Percentiles rank a stretch among this genome's conserved stretches.
phyloP scores from a whole-genome alignment of 2,888 invertebrate genomes.

The Hirtodrosophila trivittata region DNA sequence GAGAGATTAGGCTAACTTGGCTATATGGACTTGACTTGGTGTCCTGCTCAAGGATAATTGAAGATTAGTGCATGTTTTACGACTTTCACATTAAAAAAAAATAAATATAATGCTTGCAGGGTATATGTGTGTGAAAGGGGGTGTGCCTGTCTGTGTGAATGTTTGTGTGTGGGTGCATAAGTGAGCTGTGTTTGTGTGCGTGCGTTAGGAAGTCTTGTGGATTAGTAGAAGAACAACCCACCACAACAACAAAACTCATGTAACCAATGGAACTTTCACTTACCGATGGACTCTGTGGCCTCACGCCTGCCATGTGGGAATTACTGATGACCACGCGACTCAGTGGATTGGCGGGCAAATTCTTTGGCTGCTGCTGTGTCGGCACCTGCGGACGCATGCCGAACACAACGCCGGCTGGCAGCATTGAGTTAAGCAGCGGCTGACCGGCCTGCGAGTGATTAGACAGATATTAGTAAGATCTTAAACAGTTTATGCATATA shows the following conservation, averaged over 20 bases:
- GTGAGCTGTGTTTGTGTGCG: conserved; percentile 13
- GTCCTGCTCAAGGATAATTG: too few species aligned
- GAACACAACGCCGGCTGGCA: conserved; percentile 91
- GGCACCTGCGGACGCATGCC: conserved; percentile 92
- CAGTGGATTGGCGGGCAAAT: conserved; percentile 89
- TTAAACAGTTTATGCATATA: conserved; percentile 82
- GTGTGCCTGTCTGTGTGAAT: conserved; percentile 13
- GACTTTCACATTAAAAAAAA: background rate
- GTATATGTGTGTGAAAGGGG: conserved; percentile 32
- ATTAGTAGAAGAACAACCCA: conserved; percentile 68
- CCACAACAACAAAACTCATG: conserved; percentile 58
- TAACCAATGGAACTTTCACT: conserved; percentile 42
- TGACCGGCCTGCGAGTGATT: conserved; percentile 84
- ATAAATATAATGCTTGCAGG: background rate
- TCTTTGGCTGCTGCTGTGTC: conserved; percentile 88
- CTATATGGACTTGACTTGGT: too few species aligned
- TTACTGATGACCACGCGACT: conserved; percentile 93
- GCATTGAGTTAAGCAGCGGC: conserved; percentile 87
- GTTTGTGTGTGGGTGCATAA: conserved; percentile 18
- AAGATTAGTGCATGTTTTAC: conserved; percentile 16
- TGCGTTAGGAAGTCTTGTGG: conserved; percentile 40
- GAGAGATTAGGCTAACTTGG: too few species aligned
- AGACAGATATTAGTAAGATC: conserved; percentile 18
- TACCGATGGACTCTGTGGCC: conserved; percentile 91
- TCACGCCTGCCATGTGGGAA: conserved; percentile 91